A percentile compares a stretch with the other conserved stretches of the same genome.
Conservation (phyloP, 2,113 vertebrate species). For the Jacana jacana region DNA sequence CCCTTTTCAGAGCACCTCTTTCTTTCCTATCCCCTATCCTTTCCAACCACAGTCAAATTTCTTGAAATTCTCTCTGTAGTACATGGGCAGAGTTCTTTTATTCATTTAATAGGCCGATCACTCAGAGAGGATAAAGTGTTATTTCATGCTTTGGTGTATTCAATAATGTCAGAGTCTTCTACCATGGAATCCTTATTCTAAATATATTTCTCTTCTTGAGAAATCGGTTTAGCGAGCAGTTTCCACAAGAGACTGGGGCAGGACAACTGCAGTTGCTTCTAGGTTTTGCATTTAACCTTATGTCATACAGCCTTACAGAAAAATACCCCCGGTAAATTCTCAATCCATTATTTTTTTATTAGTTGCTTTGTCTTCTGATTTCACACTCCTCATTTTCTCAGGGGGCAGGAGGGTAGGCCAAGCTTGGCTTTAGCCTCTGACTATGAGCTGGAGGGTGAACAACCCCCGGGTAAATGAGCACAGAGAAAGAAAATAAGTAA, state of each 20-base stretch:
- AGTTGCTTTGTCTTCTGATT: neutral
- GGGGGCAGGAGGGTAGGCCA: neutral
- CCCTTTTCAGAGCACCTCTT: neutral
- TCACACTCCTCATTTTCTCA: neutral
- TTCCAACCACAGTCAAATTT: neutral
- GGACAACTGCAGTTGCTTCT: neutral
- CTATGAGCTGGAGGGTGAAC: neutral
- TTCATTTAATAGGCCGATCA: neutral
- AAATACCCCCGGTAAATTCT: neutral
- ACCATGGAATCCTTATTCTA: neutral
- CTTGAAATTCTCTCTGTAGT: neutral
- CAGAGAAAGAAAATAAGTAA: neutral
- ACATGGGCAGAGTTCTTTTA: neutral
- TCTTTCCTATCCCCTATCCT: neutral
- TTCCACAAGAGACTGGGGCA: neutral
- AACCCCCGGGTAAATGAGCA: neutral
- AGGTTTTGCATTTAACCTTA: neutral
- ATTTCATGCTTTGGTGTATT: neutral
- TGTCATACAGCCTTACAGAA: neutral
- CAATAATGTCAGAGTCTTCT: neutral
- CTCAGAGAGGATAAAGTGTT: neutral
- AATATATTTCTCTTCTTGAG: neutral
- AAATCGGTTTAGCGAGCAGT: neutral
- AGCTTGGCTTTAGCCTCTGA: conserved; percentile 10
- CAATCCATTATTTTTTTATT: neutral